Evolutionary conservation across 1,140 invertebrate species (phyloP).

Genomic region (Cyrtorhinus lividipennis): DNA sequence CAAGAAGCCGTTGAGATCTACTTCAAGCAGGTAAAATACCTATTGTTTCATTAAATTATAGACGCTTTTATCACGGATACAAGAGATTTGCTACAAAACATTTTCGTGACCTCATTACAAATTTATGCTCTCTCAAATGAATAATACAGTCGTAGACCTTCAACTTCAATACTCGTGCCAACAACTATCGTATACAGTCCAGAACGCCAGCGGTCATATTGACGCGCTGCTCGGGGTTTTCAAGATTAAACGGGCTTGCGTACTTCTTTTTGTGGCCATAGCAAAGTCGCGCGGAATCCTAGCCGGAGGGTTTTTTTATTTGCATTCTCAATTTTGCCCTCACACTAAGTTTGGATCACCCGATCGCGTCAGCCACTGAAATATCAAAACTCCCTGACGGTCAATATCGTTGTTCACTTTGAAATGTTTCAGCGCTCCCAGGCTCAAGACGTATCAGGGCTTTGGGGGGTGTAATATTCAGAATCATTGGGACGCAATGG

Average conservation of each 20-base stretch:
- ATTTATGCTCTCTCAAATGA: too few species aligned
- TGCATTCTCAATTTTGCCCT: neutral
- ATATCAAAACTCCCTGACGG: neutral
- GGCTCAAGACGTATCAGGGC: neutral
- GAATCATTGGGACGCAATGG: conserved; percentile 2
- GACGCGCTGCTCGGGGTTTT: too few species aligned
- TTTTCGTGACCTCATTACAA: too few species aligned
- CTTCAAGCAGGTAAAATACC: neutral
- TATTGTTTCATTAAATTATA: too few species aligned
- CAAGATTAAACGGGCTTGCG: too few species aligned
- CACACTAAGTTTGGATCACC: neutral
- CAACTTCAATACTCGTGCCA: too few species aligned
- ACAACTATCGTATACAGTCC: too few species aligned
- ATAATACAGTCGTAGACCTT: too few species aligned
- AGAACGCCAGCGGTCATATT: too few species aligned
- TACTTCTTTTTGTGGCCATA: too few species aligned
- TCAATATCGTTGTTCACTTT: neutral
- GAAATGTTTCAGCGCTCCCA: neutral
- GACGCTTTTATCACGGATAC: too few species aligned
- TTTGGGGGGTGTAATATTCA: neutral
- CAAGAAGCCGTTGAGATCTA: neutral
- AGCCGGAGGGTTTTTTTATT: neutral
- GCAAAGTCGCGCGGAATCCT: neutral
- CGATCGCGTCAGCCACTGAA: neutral
- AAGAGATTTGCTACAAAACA: too few species aligned